Percentiles rank a stretch among this genome's conserved stretches.
These are phyloP conservation scores for Psix sp. DNA, from an alignment of 1,140 invertebrate genomes.

Conservation along the genomic window DNA sequence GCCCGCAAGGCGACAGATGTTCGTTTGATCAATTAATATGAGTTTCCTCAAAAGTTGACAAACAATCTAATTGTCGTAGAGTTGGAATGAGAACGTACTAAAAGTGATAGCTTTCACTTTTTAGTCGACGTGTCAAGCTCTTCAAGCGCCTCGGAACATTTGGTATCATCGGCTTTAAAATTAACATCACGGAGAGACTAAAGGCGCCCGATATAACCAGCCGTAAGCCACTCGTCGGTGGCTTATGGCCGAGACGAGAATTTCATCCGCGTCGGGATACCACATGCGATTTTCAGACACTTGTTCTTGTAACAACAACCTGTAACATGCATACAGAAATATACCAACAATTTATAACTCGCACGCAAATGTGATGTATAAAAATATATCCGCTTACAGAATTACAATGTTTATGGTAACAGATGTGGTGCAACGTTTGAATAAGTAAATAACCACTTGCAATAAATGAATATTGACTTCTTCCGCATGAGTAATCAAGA, in stretches of 20 bases:
- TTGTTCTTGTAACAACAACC: constrained; percentile 46
- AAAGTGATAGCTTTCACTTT: constrained; percentile 45
- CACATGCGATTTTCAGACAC: constrained; percentile 52
- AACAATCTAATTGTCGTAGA: constrained; percentile 38
- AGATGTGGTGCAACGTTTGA: too few relatives aligned
- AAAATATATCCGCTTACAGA: too few relatives aligned
- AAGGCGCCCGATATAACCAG: constrained; percentile 38
- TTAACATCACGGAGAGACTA: constrained; percentile 42
- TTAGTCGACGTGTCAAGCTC: constrained; percentile 22
- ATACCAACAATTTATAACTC: too few relatives aligned
- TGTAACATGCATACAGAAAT: constrained; percentile 16
- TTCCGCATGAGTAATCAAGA: too few relatives aligned
- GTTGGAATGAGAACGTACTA: constrained; percentile 47
- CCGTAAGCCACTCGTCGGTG: constrained; percentile 30
- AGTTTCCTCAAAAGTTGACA: constrained; percentile 28
- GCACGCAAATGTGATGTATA: too few relatives aligned
- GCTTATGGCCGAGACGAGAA: neutral
- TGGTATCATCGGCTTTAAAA: constrained; percentile 54
- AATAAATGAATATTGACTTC: too few relatives aligned
- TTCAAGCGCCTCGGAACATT: constrained; percentile 22
- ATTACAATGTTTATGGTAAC: too few relatives aligned
- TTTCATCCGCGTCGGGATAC: constrained; percentile 36
- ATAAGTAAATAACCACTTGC: too few relatives aligned
- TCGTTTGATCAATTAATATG: constrained; percentile 35
- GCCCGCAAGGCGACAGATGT: constrained; percentile 50